Conservation (phyloP, 64 coral and sea anemone genomes). For the Exaiptasia diaphana region DNA sequence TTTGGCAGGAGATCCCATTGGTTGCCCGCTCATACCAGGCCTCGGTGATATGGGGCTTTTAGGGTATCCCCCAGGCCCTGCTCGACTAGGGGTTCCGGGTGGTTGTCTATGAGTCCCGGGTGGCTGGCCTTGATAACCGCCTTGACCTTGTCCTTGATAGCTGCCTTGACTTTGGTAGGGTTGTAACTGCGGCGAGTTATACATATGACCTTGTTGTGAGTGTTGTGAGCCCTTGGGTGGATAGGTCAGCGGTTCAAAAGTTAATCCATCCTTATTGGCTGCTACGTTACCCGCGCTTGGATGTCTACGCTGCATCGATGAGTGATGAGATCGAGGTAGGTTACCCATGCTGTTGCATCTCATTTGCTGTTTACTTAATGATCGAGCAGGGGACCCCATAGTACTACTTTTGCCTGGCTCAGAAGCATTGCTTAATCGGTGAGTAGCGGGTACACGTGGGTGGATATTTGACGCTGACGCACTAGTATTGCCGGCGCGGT, state of each 20-base stretch:
- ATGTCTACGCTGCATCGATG: conserved; percentile 9
- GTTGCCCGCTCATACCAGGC: background rate
- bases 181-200: background rate
- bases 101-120: background rate
- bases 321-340: conserved; percentile 8
- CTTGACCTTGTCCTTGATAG: conserved; percentile 2
- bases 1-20: background rate
- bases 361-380: background rate
- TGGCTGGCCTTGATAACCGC: background rate
- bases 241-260: background rate
- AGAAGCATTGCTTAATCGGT: conserved; percentile 8
- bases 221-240: background rate
- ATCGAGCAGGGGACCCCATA: background rate
- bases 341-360: conserved; percentile 53
- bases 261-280: background rate
- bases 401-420: background rate
- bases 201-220: no score
- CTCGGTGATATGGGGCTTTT: background rate
- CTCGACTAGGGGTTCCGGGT: background rate
- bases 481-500: background rate
- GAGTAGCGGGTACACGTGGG: background rate
- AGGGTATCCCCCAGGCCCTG: background rate
- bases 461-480: background rate
- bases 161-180: background rate
- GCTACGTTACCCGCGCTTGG: conserved; percentile 56